Percentiles rank a stretch among this genome's conserved stretches.
These are phyloP conservation scores for Liparis tanakae DNA, from an alignment of 2,797 vertebrate genomes.

Conservation along the genomic window DNA sequence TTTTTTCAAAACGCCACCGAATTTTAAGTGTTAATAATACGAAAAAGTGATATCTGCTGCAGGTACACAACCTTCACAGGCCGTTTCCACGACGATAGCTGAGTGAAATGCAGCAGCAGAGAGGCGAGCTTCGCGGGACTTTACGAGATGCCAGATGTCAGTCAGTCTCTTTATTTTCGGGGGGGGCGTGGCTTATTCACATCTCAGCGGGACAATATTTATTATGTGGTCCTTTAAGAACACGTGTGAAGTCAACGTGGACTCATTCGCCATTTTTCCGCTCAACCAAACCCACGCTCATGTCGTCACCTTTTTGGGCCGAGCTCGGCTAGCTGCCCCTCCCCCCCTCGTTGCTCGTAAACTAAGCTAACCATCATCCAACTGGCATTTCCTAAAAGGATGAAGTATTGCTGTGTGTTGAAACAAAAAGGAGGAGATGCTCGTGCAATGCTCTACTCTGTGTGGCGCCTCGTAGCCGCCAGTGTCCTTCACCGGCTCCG, in stretches of 20 bases:
- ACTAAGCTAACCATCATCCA: neutral
- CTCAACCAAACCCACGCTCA: neutral
- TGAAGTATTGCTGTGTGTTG: neutral
- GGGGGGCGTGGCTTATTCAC: constrained; percentile 1
- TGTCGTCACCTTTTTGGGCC: neutral
- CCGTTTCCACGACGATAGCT: constrained; percentile 1
- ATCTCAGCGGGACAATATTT: neutral
- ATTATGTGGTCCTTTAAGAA: neutral
- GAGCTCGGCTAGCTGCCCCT: neutral
- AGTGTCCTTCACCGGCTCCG: constrained; percentile 74
- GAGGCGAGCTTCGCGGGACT: neutral
- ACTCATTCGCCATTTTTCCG: too few species aligned
- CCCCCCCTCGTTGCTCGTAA: too few species aligned
- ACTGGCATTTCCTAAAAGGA: neutral
- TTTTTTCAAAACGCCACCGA: neutral
- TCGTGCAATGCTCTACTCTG: constrained; percentile 26
- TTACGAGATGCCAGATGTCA: neutral
- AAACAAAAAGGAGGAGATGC: constrained; percentile 23
- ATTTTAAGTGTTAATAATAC: neutral
- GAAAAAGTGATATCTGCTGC: neutral
- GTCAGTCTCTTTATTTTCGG: neutral
- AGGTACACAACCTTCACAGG: constrained; percentile 14
- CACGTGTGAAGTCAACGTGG: neutral
- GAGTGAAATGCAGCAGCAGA: constrained; percentile 19
- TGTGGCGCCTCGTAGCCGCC: constrained; percentile 36